phyloP scores from a whole-genome alignment of 2,797 vertebrate species.

The Ibycter americanus region DNA sequence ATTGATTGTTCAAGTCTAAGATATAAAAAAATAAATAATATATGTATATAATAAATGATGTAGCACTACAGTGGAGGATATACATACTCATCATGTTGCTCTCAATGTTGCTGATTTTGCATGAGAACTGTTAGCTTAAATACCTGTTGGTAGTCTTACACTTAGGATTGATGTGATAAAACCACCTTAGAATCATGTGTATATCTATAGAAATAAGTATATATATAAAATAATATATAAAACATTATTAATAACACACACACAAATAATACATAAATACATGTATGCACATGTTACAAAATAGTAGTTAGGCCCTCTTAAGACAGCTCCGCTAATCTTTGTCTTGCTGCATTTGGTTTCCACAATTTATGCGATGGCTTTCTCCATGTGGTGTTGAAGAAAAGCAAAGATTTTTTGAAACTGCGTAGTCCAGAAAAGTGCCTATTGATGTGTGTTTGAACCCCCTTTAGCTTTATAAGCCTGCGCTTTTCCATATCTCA shows the following conservation, averaged over 20 bases:
- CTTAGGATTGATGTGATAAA: background rate
- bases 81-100: background rate
- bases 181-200: background rate
- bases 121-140: background rate
- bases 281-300: background rate
- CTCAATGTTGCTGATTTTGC: background rate
- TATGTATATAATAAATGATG: background rate
- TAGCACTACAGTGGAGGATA: background rate
- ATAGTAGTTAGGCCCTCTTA: background rate
- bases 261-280: background rate
- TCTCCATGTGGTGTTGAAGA: background rate
- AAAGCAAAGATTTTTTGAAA: background rate
- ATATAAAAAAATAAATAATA: background rate
- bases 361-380: background rate
- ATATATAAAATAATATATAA: background rate
- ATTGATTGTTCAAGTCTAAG: background rate
- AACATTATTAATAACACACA: background rate
- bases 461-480: background rate
- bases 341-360: background rate
- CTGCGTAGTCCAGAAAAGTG: background rate
- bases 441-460: background rate
- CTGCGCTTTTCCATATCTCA: background rate
- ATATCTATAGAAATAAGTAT: background rate
- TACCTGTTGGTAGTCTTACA: background rate
- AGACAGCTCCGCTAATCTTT: background rate